Evolutionary conservation across 2,797 vertebrate genomes (phyloP).

Genomic region (Siniperca scherzeri): DNA sequence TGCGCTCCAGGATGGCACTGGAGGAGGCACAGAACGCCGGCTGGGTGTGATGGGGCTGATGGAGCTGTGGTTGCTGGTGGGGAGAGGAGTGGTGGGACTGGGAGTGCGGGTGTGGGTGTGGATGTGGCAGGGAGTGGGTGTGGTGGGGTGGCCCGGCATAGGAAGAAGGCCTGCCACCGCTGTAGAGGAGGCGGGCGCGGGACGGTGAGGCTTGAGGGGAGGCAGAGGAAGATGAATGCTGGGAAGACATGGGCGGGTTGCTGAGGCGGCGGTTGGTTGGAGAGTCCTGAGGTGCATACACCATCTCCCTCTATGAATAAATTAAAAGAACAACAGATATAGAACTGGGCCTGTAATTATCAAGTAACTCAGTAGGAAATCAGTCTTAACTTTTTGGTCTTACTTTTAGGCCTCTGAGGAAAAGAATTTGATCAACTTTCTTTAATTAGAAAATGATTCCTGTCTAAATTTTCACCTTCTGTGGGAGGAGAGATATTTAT

Average conservation of each 20-base stretch:
- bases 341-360: neutral
- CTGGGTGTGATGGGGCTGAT: constrained; percentile 82
- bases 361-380: neutral
- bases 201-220: constrained; percentile 91
- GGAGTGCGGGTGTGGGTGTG: constrained; percentile 80
- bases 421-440: neutral
- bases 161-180: constrained; percentile 92
- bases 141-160: constrained; percentile 90
- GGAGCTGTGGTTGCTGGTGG: constrained; percentile 78
- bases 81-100: constrained; percentile 91
- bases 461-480: neutral
- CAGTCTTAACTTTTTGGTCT: neutral
- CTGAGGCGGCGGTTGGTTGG: constrained; percentile 93
- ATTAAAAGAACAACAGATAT: constrained; percentile 5
- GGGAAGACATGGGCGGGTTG: constrained; percentile 86
- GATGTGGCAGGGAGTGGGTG: constrained; percentile 84
- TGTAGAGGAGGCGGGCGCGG: constrained; percentile 93
- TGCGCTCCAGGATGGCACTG: constrained; percentile 96
- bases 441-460: neutral
- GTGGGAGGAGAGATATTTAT: neutral
- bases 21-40: constrained; percentile 92
- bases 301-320: constrained; percentile 92
- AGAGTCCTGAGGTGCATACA: constrained; percentile 94
- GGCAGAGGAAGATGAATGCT: constrained; percentile 86
- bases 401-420: neutral